These are phyloP conservation scores for Myioborus miniatus DNA, from an alignment of 2,797 vertebrate species.

Conservation along the genomic window DNA sequence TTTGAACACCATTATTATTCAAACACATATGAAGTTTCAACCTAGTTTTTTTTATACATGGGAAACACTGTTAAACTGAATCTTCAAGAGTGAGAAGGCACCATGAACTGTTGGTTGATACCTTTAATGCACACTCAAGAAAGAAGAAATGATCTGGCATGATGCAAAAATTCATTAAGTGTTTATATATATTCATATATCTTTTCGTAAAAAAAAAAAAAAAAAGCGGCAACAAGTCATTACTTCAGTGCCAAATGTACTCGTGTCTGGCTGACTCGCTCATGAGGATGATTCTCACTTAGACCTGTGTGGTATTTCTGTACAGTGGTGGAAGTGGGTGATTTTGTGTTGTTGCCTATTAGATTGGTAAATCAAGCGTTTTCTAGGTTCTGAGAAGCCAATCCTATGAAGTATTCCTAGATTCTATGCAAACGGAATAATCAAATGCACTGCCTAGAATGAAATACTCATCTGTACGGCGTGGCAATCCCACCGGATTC, in stretches of 20 bases:
- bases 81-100: slow-evolving; percentile 56
- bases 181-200: slow-evolving; percentile 67
- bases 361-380: slow-evolving; percentile 9
- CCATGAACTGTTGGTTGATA: slow-evolving; percentile 44
- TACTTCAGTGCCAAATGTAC: slow-evolving; percentile 65
- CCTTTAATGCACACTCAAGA: slow-evolving; percentile 63
- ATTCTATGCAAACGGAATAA: slow-evolving; percentile 8
- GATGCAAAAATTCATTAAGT: slow-evolving; percentile 64
- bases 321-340: slow-evolving; percentile 30
- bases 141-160: slow-evolving; percentile 66
- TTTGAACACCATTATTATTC: slow-evolving; percentile 64
- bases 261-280: slow-evolving; percentile 33
- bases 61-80: slow-evolving; percentile 62
- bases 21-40: slow-evolving; percentile 60
- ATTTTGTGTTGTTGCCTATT: slow-evolving; percentile 14
- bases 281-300: slow-evolving; percentile 11
- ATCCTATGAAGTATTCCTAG: slow-evolving; percentile 55
- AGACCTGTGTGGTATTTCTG: slow-evolving; percentile 12
- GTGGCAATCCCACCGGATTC: slow-evolving; percentile 48
- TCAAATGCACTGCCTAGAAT: slow-evolving; percentile 11
- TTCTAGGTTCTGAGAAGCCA: slow-evolving; percentile 58
- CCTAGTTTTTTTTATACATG: slow-evolving; percentile 49
- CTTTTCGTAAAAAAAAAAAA: slow-evolving; percentile 29
- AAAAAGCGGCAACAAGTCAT: slow-evolving; percentile 62
- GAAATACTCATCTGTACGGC: slow-evolving; percentile 25